Evolutionary conservation across 2,888 invertebrate species (phyloP).

Genomic region (Peribatodes rhomboidaria): DNA sequence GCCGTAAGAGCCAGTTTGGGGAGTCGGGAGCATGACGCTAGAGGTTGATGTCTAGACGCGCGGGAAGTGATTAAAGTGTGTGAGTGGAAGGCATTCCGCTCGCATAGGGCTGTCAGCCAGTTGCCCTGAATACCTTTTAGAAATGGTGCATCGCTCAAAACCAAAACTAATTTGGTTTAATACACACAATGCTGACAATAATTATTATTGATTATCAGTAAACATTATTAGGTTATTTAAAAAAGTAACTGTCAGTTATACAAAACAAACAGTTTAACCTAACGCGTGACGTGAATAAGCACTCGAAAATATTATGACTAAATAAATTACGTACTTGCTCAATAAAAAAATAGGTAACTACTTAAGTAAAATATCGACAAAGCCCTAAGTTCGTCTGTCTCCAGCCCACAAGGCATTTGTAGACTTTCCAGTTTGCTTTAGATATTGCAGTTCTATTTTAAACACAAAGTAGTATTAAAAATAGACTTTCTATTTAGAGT

Average conservation of each 20-base stretch:
- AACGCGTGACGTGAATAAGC: too few relatives aligned
- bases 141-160: slow-evolving; percentile 19
- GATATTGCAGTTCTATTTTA: slow-evolving; percentile 57
- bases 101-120: slow-evolving; percentile 52
- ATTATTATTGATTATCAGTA: too few relatives aligned
- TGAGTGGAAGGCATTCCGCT: slow-evolving; percentile 71
- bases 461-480: slow-evolving; percentile 44
- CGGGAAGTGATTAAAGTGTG: slow-evolving; percentile 76
- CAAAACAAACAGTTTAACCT: too few relatives aligned
- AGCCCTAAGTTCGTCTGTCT: slow-evolving; percentile 34
- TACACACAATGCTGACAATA: too few relatives aligned
- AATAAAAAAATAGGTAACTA: too few relatives aligned
- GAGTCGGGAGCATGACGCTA: slow-evolving; percentile 47
- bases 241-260: too few relatives aligned
- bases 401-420: slow-evolving; percentile 32
- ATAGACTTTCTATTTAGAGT: slow-evolving; percentile 38
- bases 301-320: too few relatives aligned
- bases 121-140: slow-evolving; percentile 26
- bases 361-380: too few relatives aligned
- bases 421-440: slow-evolving; percentile 50
- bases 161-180: background rate
- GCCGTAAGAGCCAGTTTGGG: slow-evolving; percentile 69
- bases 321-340: too few relatives aligned
- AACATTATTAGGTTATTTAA: too few relatives aligned
- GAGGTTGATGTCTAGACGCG: slow-evolving; percentile 78